Evolutionary conservation across 1,140 invertebrate genomes (phyloP), one percentile per base, ranked within the genome.

Genomic region (Dinoponera quadriceps): DNA sequence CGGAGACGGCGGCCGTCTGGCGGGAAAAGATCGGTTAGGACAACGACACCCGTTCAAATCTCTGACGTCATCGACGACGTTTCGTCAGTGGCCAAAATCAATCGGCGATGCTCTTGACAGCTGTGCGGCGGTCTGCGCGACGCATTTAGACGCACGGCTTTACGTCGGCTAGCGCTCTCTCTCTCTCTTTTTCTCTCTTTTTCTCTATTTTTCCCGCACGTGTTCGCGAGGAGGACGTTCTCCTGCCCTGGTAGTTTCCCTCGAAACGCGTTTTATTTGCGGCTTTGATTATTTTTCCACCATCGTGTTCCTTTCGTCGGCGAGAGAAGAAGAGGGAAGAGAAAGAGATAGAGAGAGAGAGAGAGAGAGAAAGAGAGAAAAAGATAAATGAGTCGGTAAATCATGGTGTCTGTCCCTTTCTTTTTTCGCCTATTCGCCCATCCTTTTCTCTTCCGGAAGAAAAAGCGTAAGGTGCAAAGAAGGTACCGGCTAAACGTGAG

Each of bases 81-180:
- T 75, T 75, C 59, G 73, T 75, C 49, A 75, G 25, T n/a, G 14
- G 44, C 27, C 49, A 75, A 75, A 75, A 75, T 75, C 59, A 75
- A 65, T 75, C 25, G 38, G n/a, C 44, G 44, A 13, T 51, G 59
- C 38, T 75, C 14, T 65, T 33, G 44, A 51, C 38, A 75, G 38
- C 38, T 44, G 38, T 44, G 38, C 38, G 27, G 44, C 44, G 5
- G 18, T 25, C n/a, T 4, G 44, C 49, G 49, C 38, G 27, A 75
- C 59, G 27, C 14, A 75, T 75, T 75, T 75, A 75, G n/a, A 63
- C 7, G 9, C 27, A 33, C 14, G 63, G 49, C 59, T 51, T 75
- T 65, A 63, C 25, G n/a, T 75, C 14, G 44, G n/a, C 13, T 16
- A 3, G 14, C 48, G 14, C 29, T 38, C 22, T 44, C 25, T n/a